A percentile compares a stretch with the other conserved stretches of the same genome.
Evolutionary conservation across 2,888 invertebrate species (phyloP).

Genomic region (Spilosoma lubricipeda): DNA sequence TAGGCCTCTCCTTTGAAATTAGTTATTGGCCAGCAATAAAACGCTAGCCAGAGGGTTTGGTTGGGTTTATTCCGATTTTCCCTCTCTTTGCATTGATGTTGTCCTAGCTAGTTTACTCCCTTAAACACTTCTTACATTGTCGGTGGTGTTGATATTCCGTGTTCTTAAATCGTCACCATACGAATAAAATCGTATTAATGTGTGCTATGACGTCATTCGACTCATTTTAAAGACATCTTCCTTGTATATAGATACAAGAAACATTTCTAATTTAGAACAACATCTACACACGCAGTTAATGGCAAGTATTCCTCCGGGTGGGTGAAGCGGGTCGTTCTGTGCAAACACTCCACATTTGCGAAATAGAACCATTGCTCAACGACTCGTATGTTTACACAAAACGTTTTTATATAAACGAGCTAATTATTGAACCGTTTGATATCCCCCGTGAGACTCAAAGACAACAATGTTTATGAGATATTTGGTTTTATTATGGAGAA

Average conservation of each 20-base stretch:
- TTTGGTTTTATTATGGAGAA: neutral
- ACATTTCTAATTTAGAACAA: conserved; percentile 16
- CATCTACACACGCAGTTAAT: conserved; percentile 28
- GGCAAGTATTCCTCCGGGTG: conserved; percentile 44
- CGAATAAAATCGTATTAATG: too few species aligned
- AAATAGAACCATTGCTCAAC: conserved; percentile 38
- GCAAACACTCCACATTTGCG: conserved; percentile 40
- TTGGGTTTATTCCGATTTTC: too few species aligned
- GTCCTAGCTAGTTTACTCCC: too few species aligned
- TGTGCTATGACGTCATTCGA: neutral
- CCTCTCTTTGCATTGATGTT: too few species aligned
- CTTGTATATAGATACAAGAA: neutral
- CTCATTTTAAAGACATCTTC: neutral
- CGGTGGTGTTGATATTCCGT: too few species aligned
- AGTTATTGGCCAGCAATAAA: too few species aligned
- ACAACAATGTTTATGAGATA: neutral
- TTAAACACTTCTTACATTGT: too few species aligned
- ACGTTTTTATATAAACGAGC: conserved; percentile 21
- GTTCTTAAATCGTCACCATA: too few species aligned
- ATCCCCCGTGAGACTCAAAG: neutral
- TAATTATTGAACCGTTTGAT: conserved; percentile 9
- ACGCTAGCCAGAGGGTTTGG: too few species aligned
- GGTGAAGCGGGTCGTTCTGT: conserved; percentile 36
- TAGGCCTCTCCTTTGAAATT: too few species aligned
- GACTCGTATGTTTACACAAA: conserved; percentile 22